Evolutionary conservation across 2,113 vertebrate genomes (phyloP).

Genomic region (Thermophis baileyi): DNA sequence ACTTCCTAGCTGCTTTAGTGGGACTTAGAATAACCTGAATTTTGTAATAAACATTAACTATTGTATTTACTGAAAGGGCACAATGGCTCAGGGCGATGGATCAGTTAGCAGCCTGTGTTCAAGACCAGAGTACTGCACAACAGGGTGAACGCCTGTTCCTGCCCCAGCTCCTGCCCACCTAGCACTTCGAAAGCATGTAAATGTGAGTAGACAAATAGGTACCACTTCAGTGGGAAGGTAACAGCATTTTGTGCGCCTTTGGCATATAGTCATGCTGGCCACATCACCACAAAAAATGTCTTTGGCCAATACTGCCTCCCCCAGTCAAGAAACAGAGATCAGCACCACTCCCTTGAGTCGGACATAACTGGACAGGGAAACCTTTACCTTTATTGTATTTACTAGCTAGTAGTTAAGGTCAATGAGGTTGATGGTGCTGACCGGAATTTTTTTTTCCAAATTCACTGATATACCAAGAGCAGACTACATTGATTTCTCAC

Average conservation of each 20-base stretch:
- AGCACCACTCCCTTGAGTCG: neutral
- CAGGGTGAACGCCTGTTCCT: neutral
- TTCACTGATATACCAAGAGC: neutral
- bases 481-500: neutral
- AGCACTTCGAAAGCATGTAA: neutral
- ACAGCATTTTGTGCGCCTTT: neutral
- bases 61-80: neutral
- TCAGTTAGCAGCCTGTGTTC: neutral
- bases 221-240: neutral
- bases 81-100: neutral
- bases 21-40: neutral
- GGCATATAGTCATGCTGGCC: neutral
- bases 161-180: neutral
- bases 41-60: neutral
- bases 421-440: neutral
- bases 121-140: neutral
- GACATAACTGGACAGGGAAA: neutral
- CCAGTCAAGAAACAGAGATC: neutral
- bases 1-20: neutral
- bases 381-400: neutral
- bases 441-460: neutral
- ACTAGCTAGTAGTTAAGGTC: neutral
- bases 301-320: neutral
- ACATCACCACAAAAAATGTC: neutral
- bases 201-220: neutral